Evolutionary conservation across 2,888 invertebrate species (phyloP), one percentile per base, ranked within the genome.

Genomic region (Thymelicus sylvestris): DNA sequence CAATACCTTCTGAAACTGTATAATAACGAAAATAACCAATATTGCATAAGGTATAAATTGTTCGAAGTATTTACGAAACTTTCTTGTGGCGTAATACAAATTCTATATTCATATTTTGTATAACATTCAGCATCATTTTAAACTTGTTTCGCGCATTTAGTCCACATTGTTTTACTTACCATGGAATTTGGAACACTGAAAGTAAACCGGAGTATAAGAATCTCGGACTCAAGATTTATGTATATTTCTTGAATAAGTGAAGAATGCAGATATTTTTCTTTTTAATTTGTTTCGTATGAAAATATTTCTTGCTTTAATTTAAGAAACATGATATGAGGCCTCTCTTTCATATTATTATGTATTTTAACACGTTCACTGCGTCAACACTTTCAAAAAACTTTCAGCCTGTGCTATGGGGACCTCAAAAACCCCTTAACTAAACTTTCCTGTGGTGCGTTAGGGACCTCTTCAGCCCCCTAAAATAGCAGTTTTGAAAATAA

Each of bases 151-250:
- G 69, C 64, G 59, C 57, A 69, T 64, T 69, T 64, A 69, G 59
- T 48, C 70, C 60, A 70, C 65, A 70, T 70, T 70, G 69, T 69
- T 64, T 69, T 69, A 64, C 64, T 70, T 52, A 52, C 65, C 65
- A 65, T 65, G 65, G 70, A 70, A 69, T 69, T 69, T 69, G 59
- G 69, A 69, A 59, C 69, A 63, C 69, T 64, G 64, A 69, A 69
- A 69, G 64, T 69, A 69, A 69, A 69, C 24, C 64, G 59, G 69
- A 64, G 48, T 64, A 59, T 59, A 64, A 69, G 57, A 57, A 57
- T 57, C 57, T 57, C 57, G 38, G 57, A 57, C 57, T 57, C 7
- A 57, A 57, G 69, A 48, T 69, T 69, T 64, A 64, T 69, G 50
- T 69, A 38, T 63, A 48, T 63, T 57, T 69, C 59, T 59, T 64